Conservation (phyloP, 2,797 vertebrate species). For the Discoglossus pictus region DNA sequence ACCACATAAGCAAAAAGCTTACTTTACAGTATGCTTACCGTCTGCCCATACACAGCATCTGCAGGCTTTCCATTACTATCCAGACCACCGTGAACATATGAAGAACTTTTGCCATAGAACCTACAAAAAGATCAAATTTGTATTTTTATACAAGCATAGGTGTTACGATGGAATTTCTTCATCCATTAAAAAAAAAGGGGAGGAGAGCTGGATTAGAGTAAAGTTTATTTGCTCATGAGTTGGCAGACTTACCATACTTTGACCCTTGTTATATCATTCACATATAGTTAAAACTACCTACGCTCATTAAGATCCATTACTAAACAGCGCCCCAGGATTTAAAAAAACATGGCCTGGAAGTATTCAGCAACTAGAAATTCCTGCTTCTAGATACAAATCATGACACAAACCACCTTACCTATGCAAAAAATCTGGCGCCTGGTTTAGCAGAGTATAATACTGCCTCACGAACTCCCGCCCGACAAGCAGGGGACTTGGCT, state of each 20-base stretch:
- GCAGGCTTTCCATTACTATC: constrained; percentile 92
- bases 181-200: no score
- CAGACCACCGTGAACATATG: constrained; percentile 94
- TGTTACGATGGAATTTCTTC: no score
- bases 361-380: neutral
- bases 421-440: constrained; percentile 96
- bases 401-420: constrained; percentile 70
- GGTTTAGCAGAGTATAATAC: constrained; percentile 97
- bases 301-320: no score
- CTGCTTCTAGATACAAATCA: neutral
- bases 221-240: no score
- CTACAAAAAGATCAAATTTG: constrained; percentile 70
- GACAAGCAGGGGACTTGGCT: constrained; percentile 99
- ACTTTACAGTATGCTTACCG: constrained; percentile 75
- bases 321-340: neutral
- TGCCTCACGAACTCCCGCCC: constrained; percentile 99
- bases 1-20: no score
- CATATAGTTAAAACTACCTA: no score
- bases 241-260: no score
- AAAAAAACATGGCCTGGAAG: neutral
- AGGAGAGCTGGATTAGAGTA: no score
- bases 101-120: constrained; percentile 98
- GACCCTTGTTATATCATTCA: no score
- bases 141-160: no score
- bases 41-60: constrained; percentile 93